Conservation (phyloP, 30 jellyfish, hydroid and myxozoan genomes). For the Cassiopea andromeda region DNA sequence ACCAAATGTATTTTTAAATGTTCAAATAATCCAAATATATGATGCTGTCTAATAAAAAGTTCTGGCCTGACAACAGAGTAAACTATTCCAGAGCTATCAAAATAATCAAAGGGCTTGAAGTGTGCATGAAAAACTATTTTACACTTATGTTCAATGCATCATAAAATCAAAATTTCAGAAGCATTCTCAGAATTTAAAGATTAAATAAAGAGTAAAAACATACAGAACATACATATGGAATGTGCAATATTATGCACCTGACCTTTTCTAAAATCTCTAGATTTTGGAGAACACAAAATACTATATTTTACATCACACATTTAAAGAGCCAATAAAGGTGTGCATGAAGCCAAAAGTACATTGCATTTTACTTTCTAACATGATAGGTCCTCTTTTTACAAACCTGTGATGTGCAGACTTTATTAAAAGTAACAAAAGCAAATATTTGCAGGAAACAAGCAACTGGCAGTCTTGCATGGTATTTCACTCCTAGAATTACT, state of each 20-base stretch:
- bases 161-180: too few relatives aligned
- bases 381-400: not conserved
- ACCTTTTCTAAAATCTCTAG: not conserved
- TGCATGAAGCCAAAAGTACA: too few relatives aligned
- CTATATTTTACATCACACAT: not conserved
- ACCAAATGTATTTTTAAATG: too few relatives aligned
- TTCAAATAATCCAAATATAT: too few relatives aligned
- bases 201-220: too few relatives aligned
- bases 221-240: not conserved
- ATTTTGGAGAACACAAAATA: not conserved
- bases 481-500: conserved; percentile 66
- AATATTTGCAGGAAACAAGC: conserved; percentile 90
- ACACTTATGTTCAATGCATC: too few relatives aligned
- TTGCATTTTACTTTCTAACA: too few relatives aligned
- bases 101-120: too few relatives aligned
- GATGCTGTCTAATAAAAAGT: not conserved
- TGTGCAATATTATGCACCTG: not conserved
- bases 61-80: not conserved
- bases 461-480: conserved; percentile 56
- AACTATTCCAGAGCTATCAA: too few relatives aligned
- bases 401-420: conserved; percentile 99
- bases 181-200: too few relatives aligned
- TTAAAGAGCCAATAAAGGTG: not conserved
- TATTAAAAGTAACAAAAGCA: conserved; percentile 97
- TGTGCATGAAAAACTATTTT: too few relatives aligned